Conservation (phyloP, 2,888 invertebrate species). For the Lasioglossum marginatum region DNA sequence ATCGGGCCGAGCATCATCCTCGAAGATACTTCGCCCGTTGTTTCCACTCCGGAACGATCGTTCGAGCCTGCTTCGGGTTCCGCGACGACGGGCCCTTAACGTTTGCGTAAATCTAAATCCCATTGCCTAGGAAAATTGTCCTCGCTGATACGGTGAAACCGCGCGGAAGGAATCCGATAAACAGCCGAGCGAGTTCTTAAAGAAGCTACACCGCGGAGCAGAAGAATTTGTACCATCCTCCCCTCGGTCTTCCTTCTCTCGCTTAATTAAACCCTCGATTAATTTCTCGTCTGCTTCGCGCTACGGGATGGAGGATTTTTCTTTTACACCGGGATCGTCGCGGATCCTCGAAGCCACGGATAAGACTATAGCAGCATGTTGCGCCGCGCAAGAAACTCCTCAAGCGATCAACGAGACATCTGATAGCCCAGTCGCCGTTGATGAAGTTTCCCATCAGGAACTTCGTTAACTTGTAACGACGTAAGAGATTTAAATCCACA, state of each 20-base stretch:
- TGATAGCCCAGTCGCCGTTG: constrained; percentile 34
- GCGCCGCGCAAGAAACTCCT: not conserved
- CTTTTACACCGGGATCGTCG: not conserved
- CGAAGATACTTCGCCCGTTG: constrained; percentile 31
- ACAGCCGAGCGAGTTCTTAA: constrained; percentile 25
- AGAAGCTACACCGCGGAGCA: constrained; percentile 10
- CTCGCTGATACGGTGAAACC: constrained; percentile 21
- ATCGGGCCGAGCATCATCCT: constrained; percentile 52
- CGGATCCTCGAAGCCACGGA: not conserved
- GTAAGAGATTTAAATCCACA: constrained; percentile 53
- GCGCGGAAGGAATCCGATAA: constrained; percentile 36
- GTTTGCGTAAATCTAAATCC: constrained; percentile 33
- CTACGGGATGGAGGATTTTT: not conserved
- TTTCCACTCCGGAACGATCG: constrained; percentile 37
- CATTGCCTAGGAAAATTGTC: constrained; percentile 14
- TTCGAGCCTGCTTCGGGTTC: constrained; percentile 21
- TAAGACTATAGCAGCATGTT: not conserved
- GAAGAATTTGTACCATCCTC: not conserved
- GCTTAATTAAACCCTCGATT: constrained; percentile 6
- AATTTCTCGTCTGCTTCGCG: not conserved
- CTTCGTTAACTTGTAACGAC: constrained; percentile 53
- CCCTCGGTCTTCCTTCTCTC: not conserved
- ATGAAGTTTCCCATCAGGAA: constrained; percentile 41
- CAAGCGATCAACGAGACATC: constrained; percentile 39
- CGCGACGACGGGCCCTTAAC: constrained; percentile 21